A percentile compares a stretch with the other conserved stretches of the same genome.
These are phyloP conservation scores for Vannuccia rotundouncinata DNA, from an alignment of 2,888 invertebrate genomes.

Conservation along the genomic window DNA sequence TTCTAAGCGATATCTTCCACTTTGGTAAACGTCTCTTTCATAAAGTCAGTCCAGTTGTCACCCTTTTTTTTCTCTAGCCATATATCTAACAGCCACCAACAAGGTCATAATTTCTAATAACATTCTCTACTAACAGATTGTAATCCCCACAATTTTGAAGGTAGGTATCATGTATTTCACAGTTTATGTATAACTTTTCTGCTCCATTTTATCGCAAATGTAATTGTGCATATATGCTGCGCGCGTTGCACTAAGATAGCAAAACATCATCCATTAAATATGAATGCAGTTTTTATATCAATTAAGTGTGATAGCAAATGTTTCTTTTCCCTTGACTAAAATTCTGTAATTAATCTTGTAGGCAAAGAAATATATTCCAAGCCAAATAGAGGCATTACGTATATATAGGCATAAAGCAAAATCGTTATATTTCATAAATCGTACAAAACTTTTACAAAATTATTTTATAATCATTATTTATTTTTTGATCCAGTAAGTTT, in stretches of 20 bases:
- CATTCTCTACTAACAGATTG: background rate
- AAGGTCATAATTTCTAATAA: background rate
- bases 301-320: background rate
- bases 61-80: background rate
- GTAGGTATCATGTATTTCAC: background rate
- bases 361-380: no score
- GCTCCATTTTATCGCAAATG: background rate
- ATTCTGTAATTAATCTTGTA: background rate
- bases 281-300: no score
- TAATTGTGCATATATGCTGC: background rate
- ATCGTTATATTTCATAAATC: no score
- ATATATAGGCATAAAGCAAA: background rate
- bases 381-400: no score
- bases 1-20: background rate
- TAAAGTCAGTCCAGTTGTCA: background rate
- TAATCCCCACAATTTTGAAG: background rate
- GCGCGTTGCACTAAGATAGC: background rate
- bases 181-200: background rate
- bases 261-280: no score
- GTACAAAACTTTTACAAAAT: no score
- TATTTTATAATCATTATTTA: no score
- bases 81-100: background rate
- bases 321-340: background rate
- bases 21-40: background rate
- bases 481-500: no score